phyloP scores from a whole-genome alignment of 2,113 vertebrate genomes.

The Salvator merianae region DNA sequence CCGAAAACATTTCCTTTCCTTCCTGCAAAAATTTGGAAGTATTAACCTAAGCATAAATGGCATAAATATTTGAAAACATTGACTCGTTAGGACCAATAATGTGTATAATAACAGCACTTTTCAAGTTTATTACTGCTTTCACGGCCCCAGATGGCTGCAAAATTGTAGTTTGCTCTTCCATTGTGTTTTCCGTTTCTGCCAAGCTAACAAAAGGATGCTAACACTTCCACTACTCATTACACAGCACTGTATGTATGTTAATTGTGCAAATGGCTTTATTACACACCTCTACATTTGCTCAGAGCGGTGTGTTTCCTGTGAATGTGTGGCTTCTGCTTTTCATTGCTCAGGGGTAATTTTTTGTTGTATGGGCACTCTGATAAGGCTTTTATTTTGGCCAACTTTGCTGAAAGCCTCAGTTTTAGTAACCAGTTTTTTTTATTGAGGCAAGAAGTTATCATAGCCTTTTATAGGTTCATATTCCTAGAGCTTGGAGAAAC shows the following conservation, averaged over 20 bases:
- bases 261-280: constrained; percentile 27
- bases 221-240: constrained; percentile 23
- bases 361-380: background rate
- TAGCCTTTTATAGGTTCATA: background rate
- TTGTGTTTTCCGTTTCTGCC: constrained; percentile 35
- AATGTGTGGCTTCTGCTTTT: background rate
- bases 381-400: background rate
- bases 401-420: background rate
- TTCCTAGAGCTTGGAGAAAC: background rate
- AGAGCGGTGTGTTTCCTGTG: background rate
- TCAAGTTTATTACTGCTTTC: constrained; percentile 42
- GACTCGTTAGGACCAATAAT: constrained; percentile 35
- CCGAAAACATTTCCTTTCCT: constrained; percentile 26
- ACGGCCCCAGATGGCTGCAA: constrained; percentile 30
- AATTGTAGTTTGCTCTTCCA: constrained; percentile 14
- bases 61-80: constrained; percentile 47
- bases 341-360: constrained; percentile 10
- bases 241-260: constrained; percentile 10
- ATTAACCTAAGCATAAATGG: constrained; percentile 36
- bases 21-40: constrained; percentile 35
- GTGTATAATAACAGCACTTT: constrained; percentile 26
- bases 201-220: constrained; percentile 34
- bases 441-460: background rate
- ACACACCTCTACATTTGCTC: background rate
- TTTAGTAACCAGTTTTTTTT: background rate